phyloP scores from a whole-genome alignment of 2,797 vertebrate genomes.

The Lophotriccus pileatus region DNA sequence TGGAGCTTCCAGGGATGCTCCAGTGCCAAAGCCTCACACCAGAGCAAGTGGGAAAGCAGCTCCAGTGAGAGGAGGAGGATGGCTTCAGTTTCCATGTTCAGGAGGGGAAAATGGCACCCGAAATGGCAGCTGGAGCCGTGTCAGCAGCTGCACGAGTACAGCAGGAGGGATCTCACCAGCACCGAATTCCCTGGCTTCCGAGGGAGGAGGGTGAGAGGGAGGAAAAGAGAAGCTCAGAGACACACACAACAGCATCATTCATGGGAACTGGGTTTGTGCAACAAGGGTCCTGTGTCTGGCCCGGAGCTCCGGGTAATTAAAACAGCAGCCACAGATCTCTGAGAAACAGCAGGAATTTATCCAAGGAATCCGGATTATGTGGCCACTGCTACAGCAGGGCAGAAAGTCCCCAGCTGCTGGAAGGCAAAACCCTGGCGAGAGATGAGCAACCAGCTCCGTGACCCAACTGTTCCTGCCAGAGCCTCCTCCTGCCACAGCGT shows the following conservation, averaged over 20 bases:
- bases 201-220: background rate
- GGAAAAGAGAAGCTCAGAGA: conserved; percentile 5
- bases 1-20: background rate
- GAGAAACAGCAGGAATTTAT: conserved; percentile 54
- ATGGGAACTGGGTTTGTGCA: conserved; percentile 20
- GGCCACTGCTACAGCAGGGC: conserved; percentile 18
- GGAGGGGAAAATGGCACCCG: background rate
- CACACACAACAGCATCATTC: conserved; percentile 63
- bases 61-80: background rate
- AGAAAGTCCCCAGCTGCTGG: background rate
- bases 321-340: conserved; percentile 29
- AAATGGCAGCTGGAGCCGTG: background rate
- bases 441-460: background rate
- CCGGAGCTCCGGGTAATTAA: conserved; percentile 18
- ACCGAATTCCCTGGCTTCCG: background rate
- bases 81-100: background rate
- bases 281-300: conserved; percentile 66
- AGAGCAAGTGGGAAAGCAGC: accelerated
- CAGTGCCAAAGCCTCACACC: accelerated
- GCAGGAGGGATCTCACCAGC: background rate
- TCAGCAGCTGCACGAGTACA: background rate
- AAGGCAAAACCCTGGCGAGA: background rate
- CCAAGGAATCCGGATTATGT: conserved; percentile 56
- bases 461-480: background rate
- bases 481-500: accelerated